Evolutionary conservation across 2,888 invertebrate species (phyloP).

Genomic region (Tipula lateralis): DNA sequence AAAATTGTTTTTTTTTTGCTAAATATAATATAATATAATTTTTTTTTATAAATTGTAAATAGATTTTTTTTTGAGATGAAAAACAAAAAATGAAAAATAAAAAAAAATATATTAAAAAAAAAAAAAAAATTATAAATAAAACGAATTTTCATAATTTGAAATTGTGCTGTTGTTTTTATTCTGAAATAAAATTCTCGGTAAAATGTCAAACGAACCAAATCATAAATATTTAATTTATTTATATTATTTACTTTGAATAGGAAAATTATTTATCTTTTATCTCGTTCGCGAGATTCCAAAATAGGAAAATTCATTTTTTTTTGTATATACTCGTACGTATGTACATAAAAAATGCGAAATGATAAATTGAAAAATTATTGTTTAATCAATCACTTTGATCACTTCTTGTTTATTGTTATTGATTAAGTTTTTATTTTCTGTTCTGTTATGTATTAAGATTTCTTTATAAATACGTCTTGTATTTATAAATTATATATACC

Average conservation of each 20-base stretch:
- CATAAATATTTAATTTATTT: constrained; percentile 24
- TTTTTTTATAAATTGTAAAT: not conserved
- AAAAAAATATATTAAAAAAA: not conserved
- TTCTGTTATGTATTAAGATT: not conserved
- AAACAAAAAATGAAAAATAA: not conserved
- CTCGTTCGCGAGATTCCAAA: not conserved
- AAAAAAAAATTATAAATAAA: not conserved
- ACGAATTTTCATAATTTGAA: not conserved
- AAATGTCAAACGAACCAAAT: constrained; percentile 2
- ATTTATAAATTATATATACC: not conserved
- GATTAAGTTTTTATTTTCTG: constrained; percentile 7
- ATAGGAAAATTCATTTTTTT: not conserved
- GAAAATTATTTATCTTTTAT: not conserved
- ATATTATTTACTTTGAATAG: constrained; percentile 24
- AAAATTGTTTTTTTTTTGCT: not conserved
- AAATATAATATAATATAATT: not conserved
- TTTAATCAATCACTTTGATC: constrained; percentile 24
- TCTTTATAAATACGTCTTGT: not conserved
- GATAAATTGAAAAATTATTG: constrained; percentile 24
- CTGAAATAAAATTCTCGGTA: not conserved
- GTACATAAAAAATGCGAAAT: not conserved
- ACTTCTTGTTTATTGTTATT: constrained; percentile 19
- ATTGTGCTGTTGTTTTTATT: not conserved
- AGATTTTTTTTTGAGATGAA: not conserved
- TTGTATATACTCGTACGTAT: not conserved